Evolutionary conservation across 1,140 invertebrate species (phyloP).

Genomic region (Drosophila sucinea): DNA sequence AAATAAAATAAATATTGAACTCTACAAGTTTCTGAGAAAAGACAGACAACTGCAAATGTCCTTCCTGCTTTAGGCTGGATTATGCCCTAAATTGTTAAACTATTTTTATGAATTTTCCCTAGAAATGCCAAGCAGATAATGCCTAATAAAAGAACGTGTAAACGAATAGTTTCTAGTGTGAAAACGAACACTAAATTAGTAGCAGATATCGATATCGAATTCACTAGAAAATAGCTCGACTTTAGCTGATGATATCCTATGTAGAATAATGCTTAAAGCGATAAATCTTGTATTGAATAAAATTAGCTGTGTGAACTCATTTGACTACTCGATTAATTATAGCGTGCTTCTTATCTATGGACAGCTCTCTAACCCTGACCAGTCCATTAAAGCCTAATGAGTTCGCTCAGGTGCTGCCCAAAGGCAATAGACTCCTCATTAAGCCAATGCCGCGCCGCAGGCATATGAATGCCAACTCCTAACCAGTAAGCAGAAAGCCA

Average conservation of each 20-base stretch:
- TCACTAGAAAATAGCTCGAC: too few relatives aligned
- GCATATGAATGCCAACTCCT: neutral
- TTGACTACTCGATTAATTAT: slow-evolving; percentile 31
- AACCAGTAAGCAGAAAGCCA: neutral
- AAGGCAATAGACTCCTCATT: slow-evolving; percentile 59
- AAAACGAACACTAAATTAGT: too few relatives aligned
- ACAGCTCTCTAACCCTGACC: slow-evolving; percentile 14
- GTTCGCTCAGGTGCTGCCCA: slow-evolving; percentile 45
- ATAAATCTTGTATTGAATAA: slow-evolving; percentile 16
- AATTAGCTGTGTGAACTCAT: slow-evolving; percentile 18
- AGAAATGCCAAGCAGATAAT: too few relatives aligned
- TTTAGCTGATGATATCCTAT: neutral
- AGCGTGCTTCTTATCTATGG: slow-evolving; percentile 38
- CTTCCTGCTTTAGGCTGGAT: too few relatives aligned
- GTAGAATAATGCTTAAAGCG: neutral
- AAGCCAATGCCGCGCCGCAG: slow-evolving; percentile 30
- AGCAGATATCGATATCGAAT: too few relatives aligned
- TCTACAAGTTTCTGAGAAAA: too few relatives aligned
- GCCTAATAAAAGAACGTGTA: too few relatives aligned
- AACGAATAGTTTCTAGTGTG: too few relatives aligned
- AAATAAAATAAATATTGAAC: too few relatives aligned
- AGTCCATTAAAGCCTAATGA: slow-evolving; percentile 69
- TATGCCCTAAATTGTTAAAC: too few relatives aligned
- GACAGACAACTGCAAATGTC: too few relatives aligned
- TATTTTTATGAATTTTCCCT: too few relatives aligned